phyloP scores from a whole-genome alignment of 2,113 vertebrate species.

The Pantherophis guttatus region DNA sequence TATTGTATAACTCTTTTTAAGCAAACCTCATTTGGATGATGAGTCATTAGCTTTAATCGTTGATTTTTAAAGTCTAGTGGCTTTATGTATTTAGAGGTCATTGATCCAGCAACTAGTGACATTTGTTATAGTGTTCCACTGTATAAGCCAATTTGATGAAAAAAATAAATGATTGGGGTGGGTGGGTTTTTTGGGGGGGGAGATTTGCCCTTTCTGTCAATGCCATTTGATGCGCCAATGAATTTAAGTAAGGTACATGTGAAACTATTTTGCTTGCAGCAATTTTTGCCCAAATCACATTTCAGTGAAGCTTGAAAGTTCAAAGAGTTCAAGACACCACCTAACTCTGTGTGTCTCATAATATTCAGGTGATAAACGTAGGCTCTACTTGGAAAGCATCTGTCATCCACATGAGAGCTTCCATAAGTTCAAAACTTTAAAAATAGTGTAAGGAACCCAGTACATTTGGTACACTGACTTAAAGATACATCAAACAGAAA shows the following conservation, averaged over 20 bases:
- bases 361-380: not conserved
- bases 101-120: not conserved
- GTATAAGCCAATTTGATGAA: not conserved
- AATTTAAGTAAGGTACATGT: not conserved
- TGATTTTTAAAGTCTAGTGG: not conserved
- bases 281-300: conserved; percentile 1
- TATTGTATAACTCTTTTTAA: not conserved
- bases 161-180: not conserved
- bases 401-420: not conserved
- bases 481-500: not conserved
- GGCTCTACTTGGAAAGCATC: not conserved
- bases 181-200: not conserved
- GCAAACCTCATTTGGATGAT: not conserved
- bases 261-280: not conserved
- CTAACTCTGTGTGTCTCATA: not conserved
- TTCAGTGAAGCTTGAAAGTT: not conserved
- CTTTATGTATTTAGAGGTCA: conserved; percentile 16
- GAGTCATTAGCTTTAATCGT: conserved; percentile 1
- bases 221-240: not conserved
- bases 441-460: not conserved
- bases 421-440: not conserved
- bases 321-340: not conserved
- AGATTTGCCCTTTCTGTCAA: conserved; percentile 14
- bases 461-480: not conserved
- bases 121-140: not conserved